These are phyloP conservation scores for Caenorhabditis sp. DNA, from an alignment of 2,888 invertebrate species.

Conservation along the genomic window DNA sequence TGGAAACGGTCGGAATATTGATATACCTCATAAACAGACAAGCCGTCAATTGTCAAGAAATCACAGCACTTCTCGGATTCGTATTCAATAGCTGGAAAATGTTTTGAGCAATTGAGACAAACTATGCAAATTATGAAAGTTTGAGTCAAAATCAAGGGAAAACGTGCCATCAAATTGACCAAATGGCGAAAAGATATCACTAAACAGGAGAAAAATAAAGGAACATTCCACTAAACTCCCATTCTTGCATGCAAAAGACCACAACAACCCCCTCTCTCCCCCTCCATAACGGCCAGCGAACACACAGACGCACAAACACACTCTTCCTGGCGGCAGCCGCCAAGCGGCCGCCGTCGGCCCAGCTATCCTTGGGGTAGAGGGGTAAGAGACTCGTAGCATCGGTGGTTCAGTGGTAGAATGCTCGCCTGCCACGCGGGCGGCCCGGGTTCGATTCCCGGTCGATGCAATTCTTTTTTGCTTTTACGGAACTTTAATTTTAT, in stretches of 20 bases:
- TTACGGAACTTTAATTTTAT: too few relatives aligned
- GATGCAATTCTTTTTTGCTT: constrained; percentile 61
- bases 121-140: too few relatives aligned
- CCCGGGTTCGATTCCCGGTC: constrained; percentile 76
- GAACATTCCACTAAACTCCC: too few relatives aligned
- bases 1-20: not conserved
- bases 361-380: not conserved
- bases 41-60: constrained; percentile 33
- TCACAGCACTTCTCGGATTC: constrained; percentile 55
- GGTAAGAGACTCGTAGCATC: constrained; percentile 37
- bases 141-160: too few relatives aligned
- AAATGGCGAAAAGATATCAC: too few relatives aligned
- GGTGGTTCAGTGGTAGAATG: constrained; percentile 76
- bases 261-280: too few relatives aligned
- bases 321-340: too few relatives aligned
- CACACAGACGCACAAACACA: too few relatives aligned
- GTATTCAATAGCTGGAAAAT: constrained; percentile 37
- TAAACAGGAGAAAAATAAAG: too few relatives aligned
- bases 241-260: too few relatives aligned
- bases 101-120: not conserved
- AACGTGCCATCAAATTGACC: too few relatives aligned
- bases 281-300: too few relatives aligned
- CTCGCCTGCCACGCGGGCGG: constrained; percentile 75
- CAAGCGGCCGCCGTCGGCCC: not conserved
- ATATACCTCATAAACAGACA: not conserved